Conservation (phyloP, 2,888 invertebrate genomes). For the Brenthis ino region DNA sequence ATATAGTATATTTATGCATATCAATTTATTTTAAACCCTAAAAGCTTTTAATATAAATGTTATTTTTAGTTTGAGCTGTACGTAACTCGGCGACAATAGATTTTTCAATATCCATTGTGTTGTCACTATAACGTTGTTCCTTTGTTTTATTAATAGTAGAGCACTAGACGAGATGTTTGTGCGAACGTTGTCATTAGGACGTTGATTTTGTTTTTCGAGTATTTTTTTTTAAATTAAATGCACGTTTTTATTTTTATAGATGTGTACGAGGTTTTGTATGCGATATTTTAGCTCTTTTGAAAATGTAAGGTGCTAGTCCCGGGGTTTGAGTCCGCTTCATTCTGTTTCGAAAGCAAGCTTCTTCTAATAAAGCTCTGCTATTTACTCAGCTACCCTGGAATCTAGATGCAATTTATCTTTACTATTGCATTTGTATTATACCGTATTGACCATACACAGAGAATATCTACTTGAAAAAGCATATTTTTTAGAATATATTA, state of each 20-base stretch:
- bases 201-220: neutral
- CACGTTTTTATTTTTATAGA: neutral
- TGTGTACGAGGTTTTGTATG: no score
- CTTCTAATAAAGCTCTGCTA: no score
- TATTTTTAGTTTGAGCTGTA: conserved; percentile 16
- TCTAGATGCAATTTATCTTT: no score
- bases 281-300: no score
- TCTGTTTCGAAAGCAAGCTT: no score
- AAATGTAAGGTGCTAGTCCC: no score
- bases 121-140: conserved; percentile 15
- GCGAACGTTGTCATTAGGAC: conserved; percentile 1
- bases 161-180: conserved; percentile 10
- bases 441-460: no score
- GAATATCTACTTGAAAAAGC: no score
- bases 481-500: no score
- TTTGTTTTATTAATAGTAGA: conserved; percentile 19
- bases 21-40: neutral
- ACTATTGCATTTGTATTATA: no score
- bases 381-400: no score
- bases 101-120: conserved; percentile 15
- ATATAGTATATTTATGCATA: conserved; percentile 4
- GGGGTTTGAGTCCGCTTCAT: no score
- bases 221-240: neutral
- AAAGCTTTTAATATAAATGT: conserved; percentile 12
- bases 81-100: conserved; percentile 6